A percentile compares a stretch with the other conserved stretches of the same genome.
These are phyloP conservation scores for Actinernus sp. DNA, from an alignment of 92 coral and sea anemone species.

Conservation along the genomic window DNA sequence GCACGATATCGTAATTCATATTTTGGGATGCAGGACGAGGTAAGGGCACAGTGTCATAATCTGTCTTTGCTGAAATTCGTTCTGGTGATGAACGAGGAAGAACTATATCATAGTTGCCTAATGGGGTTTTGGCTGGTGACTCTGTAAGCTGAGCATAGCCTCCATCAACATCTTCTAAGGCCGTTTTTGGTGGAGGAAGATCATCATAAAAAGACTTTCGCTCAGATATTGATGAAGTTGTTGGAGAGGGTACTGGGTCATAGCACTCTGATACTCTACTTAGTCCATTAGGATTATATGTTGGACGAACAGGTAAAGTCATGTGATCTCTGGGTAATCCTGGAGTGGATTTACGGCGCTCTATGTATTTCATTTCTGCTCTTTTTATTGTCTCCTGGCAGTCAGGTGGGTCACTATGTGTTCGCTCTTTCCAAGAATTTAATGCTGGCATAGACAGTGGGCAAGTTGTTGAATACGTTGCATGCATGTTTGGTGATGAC, in stretches of 20 bases:
- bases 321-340: background rate
- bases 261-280: constrained; percentile 56
- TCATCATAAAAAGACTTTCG: constrained; percentile 35
- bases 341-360: constrained; percentile 29
- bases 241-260: constrained; percentile 62
- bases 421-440: background rate
- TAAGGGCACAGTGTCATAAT: constrained; percentile 68
- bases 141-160: constrained; percentile 5
- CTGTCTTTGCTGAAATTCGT: constrained; percentile 5
- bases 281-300: background rate
- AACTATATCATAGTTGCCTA: constrained; percentile 52
- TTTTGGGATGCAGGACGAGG: constrained; percentile 69
- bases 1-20: constrained; percentile 59
- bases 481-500: constrained; percentile 8
- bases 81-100: constrained; percentile 47
- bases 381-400: constrained; percentile 21
- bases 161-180: constrained; percentile 21
- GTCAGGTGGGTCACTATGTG: constrained; percentile 48
- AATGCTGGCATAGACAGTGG: constrained; percentile 58
- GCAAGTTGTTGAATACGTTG: constrained; percentile 40
- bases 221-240: constrained; percentile 17
- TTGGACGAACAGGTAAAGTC: constrained; percentile 13
- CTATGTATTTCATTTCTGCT: constrained; percentile 22
- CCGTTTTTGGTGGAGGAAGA: constrained; percentile 49
- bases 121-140: constrained; percentile 16